Evolutionary conservation across 1,140 invertebrate genomes (phyloP).

Genomic region (Zaprionus gabonicus): DNA sequence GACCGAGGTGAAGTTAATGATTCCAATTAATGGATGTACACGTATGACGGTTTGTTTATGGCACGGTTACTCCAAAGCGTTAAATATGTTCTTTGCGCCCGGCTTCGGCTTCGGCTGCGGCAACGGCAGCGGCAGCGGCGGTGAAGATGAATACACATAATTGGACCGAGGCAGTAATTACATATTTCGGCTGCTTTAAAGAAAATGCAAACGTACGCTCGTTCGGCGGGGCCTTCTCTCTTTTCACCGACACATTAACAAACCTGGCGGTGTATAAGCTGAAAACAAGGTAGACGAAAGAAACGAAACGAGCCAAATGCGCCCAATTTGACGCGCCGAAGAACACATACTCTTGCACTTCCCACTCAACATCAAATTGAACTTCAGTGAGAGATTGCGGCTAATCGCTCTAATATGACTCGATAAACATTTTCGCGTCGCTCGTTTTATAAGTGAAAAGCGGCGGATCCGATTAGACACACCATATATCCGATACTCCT

Average conservation of each 20-base stretch:
- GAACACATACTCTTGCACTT: conserved; percentile 7
- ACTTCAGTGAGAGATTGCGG: not conserved
- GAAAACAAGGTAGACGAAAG: conserved; percentile 39
- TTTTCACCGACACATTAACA: conserved; percentile 41
- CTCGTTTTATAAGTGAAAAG: conserved; percentile 3
- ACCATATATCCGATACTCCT: not conserved
- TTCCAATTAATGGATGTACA: conserved; percentile 42
- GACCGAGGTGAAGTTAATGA: conserved; percentile 34
- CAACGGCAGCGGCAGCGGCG: conserved; percentile 16
- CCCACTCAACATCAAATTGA: not conserved
- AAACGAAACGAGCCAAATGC: conserved; percentile 8
- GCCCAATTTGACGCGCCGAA: conserved; percentile 9
- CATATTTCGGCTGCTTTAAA: conserved; percentile 57
- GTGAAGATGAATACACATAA: conserved; percentile 59
- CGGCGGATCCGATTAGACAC: not conserved
- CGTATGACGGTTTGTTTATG: conserved; percentile 56
- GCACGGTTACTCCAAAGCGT: conserved; percentile 51
- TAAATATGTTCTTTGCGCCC: conserved; percentile 49
- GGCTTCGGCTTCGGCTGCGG: not conserved
- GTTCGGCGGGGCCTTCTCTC: conserved; percentile 36
- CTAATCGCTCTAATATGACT: conserved; percentile 8
- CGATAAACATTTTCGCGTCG: conserved; percentile 7
- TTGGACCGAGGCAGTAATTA: conserved; percentile 59
- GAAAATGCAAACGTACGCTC: conserved; percentile 45
- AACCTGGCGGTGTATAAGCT: conserved; percentile 41